Conservation (phyloP, 2,113 vertebrate genomes). For the Empidonax alnorum region DNA sequence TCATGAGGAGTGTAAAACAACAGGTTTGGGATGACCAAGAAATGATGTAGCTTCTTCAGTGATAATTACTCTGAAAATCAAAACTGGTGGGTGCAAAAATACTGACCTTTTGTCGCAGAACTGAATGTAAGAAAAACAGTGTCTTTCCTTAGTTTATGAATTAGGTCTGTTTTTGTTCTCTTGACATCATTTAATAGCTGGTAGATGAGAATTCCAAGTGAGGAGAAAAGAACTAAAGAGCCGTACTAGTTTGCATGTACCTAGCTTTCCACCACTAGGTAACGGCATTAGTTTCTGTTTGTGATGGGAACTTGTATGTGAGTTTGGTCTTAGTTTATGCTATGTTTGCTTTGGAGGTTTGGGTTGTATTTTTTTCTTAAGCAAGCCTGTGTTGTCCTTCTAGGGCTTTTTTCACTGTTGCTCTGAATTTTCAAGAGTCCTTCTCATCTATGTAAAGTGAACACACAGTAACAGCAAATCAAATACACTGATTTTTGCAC, state of each 20-base stretch:
- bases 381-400: not conserved
- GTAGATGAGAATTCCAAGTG: not conserved
- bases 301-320: not conserved
- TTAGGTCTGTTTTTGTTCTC: not conserved
- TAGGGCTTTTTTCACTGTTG: not conserved
- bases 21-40: not conserved
- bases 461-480: not conserved
- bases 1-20: not conserved
- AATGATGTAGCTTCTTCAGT: not conserved
- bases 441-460: not conserved
- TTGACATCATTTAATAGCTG: not conserved
- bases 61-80: not conserved
- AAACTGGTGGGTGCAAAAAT: not conserved
- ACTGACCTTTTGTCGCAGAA: not conserved
- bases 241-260: not conserved
- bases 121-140: not conserved
- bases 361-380: not conserved
- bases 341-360: not conserved
- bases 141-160: not conserved
- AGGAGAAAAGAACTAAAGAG: not conserved
- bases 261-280: constrained; percentile 2
- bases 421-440: not conserved
- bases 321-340: not conserved
- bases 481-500: not conserved
- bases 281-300: constrained; percentile 44